phyloP scores from a whole-genome alignment of 2,888 invertebrate species.

The Drosophila fungiperda region DNA sequence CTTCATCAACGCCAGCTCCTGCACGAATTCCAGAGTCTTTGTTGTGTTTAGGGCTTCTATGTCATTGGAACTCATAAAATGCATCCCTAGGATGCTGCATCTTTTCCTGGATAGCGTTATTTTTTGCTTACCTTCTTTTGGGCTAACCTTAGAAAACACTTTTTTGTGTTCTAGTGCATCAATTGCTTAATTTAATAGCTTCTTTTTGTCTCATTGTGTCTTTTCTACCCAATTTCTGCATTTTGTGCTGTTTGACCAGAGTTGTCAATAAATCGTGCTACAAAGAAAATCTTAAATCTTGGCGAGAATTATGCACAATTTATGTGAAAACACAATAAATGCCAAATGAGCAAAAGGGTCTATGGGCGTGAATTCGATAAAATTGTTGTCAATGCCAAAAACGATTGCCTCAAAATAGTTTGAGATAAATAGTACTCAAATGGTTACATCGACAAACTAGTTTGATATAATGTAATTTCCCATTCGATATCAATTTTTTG shows the following conservation, averaged over 20 bases:
- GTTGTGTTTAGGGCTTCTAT: too few relatives aligned
- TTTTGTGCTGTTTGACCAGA: not conserved
- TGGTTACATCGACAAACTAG: not conserved
- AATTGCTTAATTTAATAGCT: not conserved
- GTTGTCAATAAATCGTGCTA: not conserved
- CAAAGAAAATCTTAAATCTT: not conserved
- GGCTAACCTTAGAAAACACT: not conserved
- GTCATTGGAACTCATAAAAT: too few relatives aligned
- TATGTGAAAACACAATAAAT: not conserved
- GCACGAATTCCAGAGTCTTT: too few relatives aligned
- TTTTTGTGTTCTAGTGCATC: not conserved
- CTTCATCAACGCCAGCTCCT: too few relatives aligned
- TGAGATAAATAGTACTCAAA: not conserved
- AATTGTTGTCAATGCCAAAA: not conserved
- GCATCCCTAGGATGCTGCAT: too few relatives aligned
- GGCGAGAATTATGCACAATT: not conserved
- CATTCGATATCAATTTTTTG: not conserved
- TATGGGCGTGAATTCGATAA: fast-evolving
- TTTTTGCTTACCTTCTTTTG: not conserved
- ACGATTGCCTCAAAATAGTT: not conserved
- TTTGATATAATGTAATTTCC: not conserved
- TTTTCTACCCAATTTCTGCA: not conserved
- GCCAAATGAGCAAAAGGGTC: not conserved
- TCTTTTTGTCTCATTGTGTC: not conserved
- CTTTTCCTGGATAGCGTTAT: too few relatives aligned